phyloP scores from a whole-genome alignment of 2,888 invertebrate genomes.

The Chaetogeoica ovagalla region DNA sequence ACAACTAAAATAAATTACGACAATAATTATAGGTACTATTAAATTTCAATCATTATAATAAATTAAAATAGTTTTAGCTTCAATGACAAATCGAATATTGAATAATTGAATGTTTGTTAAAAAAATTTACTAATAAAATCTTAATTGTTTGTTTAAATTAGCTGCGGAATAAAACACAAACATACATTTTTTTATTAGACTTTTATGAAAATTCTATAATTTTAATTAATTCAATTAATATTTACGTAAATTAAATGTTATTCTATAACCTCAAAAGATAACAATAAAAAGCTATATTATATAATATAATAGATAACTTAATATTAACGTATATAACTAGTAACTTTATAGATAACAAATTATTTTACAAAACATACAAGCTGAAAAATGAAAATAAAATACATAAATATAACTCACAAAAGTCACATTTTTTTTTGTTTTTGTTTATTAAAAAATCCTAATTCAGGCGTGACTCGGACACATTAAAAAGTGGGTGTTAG shows the following conservation, averaged over 20 bases:
- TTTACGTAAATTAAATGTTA: not conserved
- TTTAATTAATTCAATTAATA: not conserved
- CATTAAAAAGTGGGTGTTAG: constrained; percentile 24
- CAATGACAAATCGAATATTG: too few relatives aligned
- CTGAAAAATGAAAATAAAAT: constrained; percentile 31
- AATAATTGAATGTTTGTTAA: not conserved
- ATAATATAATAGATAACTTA: not conserved
- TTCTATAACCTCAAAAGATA: constrained; percentile 7
- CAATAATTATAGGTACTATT: too few relatives aligned
- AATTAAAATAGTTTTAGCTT: not conserved
- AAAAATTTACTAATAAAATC: not conserved
- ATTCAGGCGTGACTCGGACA: constrained; percentile 3
- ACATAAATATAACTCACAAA: constrained; percentile 20
- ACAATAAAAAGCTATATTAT: constrained; percentile 23
- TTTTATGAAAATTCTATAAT: not conserved
- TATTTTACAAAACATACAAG: constrained; percentile 33
- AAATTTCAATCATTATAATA: too few relatives aligned
- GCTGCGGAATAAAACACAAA: not conserved
- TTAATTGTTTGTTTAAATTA: not conserved
- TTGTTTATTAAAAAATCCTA: not conserved
- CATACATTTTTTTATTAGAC: not conserved
- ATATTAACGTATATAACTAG: constrained; percentile 22
- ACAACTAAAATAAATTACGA: too few relatives aligned
- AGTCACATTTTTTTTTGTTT: not conserved
- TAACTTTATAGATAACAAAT: constrained; percentile 30